Evolutionary conservation across 2,113 vertebrate genomes (phyloP).

Genomic region (Chaetura pelagica): DNA sequence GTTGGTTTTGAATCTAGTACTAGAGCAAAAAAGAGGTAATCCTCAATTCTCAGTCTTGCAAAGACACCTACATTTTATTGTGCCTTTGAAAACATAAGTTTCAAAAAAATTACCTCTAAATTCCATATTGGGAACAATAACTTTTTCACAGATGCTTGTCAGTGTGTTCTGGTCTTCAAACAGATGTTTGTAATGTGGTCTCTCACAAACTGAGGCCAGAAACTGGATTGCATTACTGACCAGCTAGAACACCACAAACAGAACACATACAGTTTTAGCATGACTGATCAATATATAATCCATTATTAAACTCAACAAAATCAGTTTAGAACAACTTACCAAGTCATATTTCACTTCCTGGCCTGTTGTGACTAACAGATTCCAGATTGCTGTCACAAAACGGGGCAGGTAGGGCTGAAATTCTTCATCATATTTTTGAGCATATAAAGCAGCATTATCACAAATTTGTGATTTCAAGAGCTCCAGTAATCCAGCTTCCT

Average conservation of each 20-base stretch:
- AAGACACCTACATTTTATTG: neutral
- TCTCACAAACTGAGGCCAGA: slow-evolving; percentile 96
- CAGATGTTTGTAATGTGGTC: slow-evolving; percentile 96
- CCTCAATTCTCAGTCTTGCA: neutral
- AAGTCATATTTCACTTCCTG: slow-evolving; percentile 98
- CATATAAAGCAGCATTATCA: slow-evolving; percentile 97
- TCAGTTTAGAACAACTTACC: slow-evolving; percentile 78
- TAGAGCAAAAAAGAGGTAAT: neutral
- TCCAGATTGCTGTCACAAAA: slow-evolving; percentile 98
- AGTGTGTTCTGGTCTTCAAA: slow-evolving; percentile 97
- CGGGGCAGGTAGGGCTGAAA: slow-evolving; percentile 95
- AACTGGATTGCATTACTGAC: slow-evolving; percentile 99
- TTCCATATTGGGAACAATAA: slow-evolving; percentile 99
- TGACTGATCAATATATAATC: neutral
- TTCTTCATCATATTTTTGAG: slow-evolving; percentile 98
- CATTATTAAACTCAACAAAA: neutral
- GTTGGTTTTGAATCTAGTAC: neutral
- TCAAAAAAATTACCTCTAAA: slow-evolving; percentile 88
- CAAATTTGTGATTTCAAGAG: slow-evolving; percentile 98
- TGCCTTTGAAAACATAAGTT: neutral
- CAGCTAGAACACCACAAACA: slow-evolving; percentile 78
- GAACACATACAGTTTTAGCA: neutral
- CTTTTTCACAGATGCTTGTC: slow-evolving; percentile 99
- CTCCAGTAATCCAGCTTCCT: slow-evolving; percentile 95
- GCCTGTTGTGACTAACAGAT: slow-evolving; percentile 95